phyloP scores from a whole-genome alignment of 2,113 vertebrate genomes.

The Passerina amoena region DNA sequence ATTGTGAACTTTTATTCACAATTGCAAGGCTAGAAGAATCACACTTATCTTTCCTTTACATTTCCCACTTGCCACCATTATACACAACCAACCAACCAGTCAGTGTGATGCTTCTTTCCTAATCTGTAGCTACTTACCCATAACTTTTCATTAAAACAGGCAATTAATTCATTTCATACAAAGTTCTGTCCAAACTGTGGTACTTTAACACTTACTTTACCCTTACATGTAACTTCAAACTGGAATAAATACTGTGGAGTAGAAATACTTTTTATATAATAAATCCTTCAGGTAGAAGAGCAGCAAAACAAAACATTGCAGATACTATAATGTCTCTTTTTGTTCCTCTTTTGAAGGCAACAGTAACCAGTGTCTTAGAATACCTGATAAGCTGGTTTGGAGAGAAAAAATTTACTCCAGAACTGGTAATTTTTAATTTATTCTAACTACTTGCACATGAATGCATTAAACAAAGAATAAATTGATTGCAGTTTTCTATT shows the following conservation, averaged over 20 bases:
- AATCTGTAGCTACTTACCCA: neutral
- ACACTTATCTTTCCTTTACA: neutral
- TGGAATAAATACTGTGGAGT: neutral
- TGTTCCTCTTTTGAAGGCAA: constrained; percentile 77
- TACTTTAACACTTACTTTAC: neutral
- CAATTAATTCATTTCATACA: neutral
- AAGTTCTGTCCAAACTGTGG: neutral
- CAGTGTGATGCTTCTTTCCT: neutral
- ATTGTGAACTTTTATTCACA: neutral
- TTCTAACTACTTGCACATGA: constrained; percentile 29
- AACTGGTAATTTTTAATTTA: constrained; percentile 83
- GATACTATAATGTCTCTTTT: neutral
- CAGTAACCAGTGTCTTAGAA: constrained; percentile 88
- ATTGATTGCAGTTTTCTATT: neutral
- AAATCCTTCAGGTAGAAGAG: neutral
- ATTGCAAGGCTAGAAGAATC: neutral
- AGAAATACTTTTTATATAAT: neutral
- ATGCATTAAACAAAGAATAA: neutral
- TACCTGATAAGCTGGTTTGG: constrained; percentile 91
- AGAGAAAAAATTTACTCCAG: constrained; percentile 87
- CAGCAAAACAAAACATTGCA: neutral
- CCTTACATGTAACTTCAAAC: neutral
- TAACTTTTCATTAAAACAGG: neutral
- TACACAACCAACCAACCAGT: neutral
- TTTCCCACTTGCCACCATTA: neutral